Base-by-base conservation (phyloP, 2,113 vertebrate genomes). In the Nothobranchius kuhntae region DNA sequence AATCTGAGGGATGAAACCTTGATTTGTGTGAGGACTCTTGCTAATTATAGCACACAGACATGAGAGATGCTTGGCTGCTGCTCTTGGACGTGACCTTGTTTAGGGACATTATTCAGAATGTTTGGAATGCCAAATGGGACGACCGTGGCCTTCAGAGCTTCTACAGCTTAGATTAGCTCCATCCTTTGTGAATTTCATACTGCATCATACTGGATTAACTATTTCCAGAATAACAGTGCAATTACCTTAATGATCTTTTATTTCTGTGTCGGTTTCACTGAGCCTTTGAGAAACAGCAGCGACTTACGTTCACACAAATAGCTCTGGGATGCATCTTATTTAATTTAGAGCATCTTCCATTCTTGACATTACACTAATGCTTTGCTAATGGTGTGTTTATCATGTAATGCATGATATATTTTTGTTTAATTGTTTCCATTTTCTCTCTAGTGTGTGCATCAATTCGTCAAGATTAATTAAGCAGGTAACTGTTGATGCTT, bases 401-500 rank as follows among this genome's bases (percentile, higher is more conserved):
- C 9, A 38, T 45, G 53, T 55, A 48, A 6, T 5, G 24, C 11
- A 26, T 44, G 53, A 71, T 36, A 44, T 73, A 11, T 53, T 30
- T 55, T 4, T 53, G 2, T 30, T 3, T 30, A 1, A 48, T 54
- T 9, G 21, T 51, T 17, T 51, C 17, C 63, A 17, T 17, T 52
- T 0, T 68, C 65, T 13, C 65, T 67, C n/a, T 21, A 56, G 40
- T 58, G 46, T 38, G 57, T 30, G 21, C 9, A 6, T 66, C 8
- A 44, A 47, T 69, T 64, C 61, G 46, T 74, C 15, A 5, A 24
- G 60, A 63, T 66, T 68, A 68, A 84, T 84, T 70, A 68, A 58
- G 56, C 56, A 78, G 45, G 17, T 65, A 67, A 73, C 54, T 74
- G 70, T 76, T 85, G 65, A 81, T 71, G 74, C 75, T 74, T 61